phyloP scores from a whole-genome alignment of 2,113 vertebrate species.

The Dolichallabes microphthalmus region DNA sequence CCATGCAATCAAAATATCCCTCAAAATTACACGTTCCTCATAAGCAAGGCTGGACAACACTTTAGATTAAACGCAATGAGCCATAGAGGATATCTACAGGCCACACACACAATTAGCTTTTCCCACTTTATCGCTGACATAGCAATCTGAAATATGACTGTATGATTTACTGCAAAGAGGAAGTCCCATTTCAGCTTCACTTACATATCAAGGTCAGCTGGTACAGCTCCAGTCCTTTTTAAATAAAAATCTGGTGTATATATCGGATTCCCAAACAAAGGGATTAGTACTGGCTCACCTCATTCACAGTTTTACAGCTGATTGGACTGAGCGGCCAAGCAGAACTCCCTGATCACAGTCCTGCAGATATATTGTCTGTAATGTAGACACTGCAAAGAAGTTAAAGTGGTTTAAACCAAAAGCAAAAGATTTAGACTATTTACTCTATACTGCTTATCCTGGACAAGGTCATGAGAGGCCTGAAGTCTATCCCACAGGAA shows the following conservation, averaged over 20 bases:
- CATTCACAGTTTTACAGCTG: constrained; percentile 22
- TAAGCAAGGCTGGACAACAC: constrained; percentile 1
- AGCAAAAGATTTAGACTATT: not conserved
- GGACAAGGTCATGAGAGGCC: too few relatives aligned
- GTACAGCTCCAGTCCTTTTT: not conserved
- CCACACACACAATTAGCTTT: constrained; percentile 22
- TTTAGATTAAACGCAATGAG: constrained; percentile 14
- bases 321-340: not conserved
- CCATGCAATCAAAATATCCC: not conserved
- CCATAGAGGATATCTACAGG: constrained; percentile 21
- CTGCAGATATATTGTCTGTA: not conserved
- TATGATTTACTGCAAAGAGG: constrained; percentile 35
- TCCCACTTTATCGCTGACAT: constrained; percentile 23
- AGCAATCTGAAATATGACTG: constrained; percentile 34
- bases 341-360: not conserved
- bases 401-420: not conserved
- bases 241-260: constrained; percentile 15
- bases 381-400: not conserved
- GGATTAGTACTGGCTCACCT: not conserved
- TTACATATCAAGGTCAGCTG: constrained; percentile 39
- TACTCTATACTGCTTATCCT: too few relatives aligned
- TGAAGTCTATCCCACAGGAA: too few relatives aligned
- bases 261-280: constrained; percentile 30
- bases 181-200: constrained; percentile 33
- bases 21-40: not conserved